Conservation (phyloP, 2,113 vertebrate genomes). For the Apodemus sylvaticus region DNA sequence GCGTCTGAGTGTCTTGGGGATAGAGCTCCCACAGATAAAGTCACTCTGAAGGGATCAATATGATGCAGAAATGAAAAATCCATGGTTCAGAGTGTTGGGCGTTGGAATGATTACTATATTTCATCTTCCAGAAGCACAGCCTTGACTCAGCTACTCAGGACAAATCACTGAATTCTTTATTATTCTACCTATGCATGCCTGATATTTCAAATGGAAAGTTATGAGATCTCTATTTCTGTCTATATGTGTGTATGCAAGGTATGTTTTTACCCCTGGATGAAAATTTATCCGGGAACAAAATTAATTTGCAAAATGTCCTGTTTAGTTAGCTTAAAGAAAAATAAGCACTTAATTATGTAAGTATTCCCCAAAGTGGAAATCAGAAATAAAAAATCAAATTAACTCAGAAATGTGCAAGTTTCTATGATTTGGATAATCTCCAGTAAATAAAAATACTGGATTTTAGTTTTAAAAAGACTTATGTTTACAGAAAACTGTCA, state of each 20-base stretch:
- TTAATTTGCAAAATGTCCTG: not conserved
- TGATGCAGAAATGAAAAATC: not conserved
- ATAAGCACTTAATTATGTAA: not conserved
- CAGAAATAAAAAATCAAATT: not conserved
- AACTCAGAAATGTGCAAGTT: not conserved
- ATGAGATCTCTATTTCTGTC: not conserved
- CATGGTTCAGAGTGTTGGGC: accelerated
- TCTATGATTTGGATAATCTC: not conserved
- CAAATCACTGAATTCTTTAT: not conserved
- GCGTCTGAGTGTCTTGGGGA: not conserved
- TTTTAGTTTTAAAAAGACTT: not conserved
- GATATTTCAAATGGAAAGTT: not conserved
- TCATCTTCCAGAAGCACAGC: not conserved
- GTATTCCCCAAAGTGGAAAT: not conserved
- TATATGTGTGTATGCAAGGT: not conserved
- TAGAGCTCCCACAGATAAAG: not conserved
- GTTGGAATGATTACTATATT: not conserved
- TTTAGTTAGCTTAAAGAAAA: not conserved
- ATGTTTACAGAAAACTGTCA: not conserved
- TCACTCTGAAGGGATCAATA: too few relatives aligned
- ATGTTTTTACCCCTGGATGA: not conserved
- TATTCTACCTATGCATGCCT: not conserved
- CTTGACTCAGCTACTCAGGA: not conserved
- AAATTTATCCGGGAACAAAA: not conserved
- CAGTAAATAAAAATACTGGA: not conserved